A percentile compares a stretch with the other conserved stretches of the same genome.
These are phyloP conservation scores for Aplocera efformata DNA, from an alignment of 2,888 invertebrate species.

Conservation along the genomic window DNA sequence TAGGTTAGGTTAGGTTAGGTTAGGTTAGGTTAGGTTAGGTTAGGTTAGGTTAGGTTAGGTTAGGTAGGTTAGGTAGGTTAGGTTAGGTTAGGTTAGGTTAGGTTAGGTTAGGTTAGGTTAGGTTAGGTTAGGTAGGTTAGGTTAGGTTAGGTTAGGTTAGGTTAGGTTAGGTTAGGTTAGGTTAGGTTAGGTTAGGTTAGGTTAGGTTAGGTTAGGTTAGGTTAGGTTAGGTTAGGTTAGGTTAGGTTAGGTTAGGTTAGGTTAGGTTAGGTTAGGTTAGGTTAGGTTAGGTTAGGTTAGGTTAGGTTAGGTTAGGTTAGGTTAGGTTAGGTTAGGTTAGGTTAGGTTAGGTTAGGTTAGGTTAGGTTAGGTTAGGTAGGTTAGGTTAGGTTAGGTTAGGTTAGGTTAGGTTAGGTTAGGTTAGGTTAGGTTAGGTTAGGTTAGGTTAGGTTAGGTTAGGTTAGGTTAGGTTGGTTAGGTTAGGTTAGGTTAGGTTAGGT, in stretches of 20 bases:
- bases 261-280: slow-evolving; percentile 31
- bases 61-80: too few species aligned
- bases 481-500: slow-evolving; percentile 21
- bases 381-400: too few species aligned
- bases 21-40: slow-evolving; percentile 28
- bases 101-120: slow-evolving; percentile 29
- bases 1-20: slow-evolving; percentile 30
- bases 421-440: slow-evolving; percentile 24
- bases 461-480: too few species aligned
- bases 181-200: slow-evolving; percentile 28
- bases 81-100: slow-evolving; percentile 29
- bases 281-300: slow-evolving; percentile 32
- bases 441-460: slow-evolving; percentile 20
- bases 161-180: slow-evolving; percentile 26
- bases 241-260: slow-evolving; percentile 33
- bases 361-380: slow-evolving; percentile 31
- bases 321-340: slow-evolving; percentile 30
- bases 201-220: slow-evolving; percentile 29
- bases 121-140: too few species aligned
- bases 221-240: slow-evolving; percentile 34
- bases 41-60: slow-evolving; percentile 27
- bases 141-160: slow-evolving; percentile 27
- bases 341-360: slow-evolving; percentile 32
- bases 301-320: slow-evolving; percentile 31
- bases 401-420: slow-evolving; percentile 22